Evolutionary conservation across 2,113 vertebrate genomes (phyloP).

Genomic region (Mus spicilegus): DNA sequence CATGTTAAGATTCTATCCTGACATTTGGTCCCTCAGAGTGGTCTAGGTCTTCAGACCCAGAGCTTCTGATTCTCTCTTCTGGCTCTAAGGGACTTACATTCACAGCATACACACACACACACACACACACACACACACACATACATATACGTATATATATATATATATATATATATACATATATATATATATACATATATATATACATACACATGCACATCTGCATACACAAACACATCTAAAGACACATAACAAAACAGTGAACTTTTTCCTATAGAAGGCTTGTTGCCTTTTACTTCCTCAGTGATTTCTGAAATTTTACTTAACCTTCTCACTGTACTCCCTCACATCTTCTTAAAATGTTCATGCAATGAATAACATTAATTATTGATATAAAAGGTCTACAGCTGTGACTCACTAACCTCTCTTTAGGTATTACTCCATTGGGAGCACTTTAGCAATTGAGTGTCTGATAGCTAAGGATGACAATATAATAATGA

Average conservation of each 20-base stretch:
- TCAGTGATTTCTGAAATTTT: too few species aligned
- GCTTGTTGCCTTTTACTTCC: neutral
- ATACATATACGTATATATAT: neutral
- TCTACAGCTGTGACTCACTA: neutral
- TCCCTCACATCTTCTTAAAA: neutral
- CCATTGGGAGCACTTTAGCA: neutral
- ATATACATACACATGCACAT: neutral
- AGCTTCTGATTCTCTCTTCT: too few species aligned
- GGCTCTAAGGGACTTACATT: neutral
- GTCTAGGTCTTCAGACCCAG: neutral
- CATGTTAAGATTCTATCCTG: neutral
- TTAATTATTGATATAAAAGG: neutral
- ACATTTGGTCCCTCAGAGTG: fast-evolving
- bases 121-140: neutral
- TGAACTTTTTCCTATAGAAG: neutral
- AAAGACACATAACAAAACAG: too few species aligned
- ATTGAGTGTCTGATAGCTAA: neutral
- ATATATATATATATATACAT: neutral
- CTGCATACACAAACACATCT: neutral
- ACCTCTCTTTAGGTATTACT: neutral
- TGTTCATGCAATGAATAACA: neutral
- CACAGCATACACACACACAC: neutral
- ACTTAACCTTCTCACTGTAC: neutral
- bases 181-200: neutral
- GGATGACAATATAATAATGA: neutral